A percentile compares a stretch with the other conserved stretches of the same genome.
Evolutionary conservation across 2,797 vertebrate genomes (phyloP).

Genomic region (Petrocephalus schoutedeni): DNA sequence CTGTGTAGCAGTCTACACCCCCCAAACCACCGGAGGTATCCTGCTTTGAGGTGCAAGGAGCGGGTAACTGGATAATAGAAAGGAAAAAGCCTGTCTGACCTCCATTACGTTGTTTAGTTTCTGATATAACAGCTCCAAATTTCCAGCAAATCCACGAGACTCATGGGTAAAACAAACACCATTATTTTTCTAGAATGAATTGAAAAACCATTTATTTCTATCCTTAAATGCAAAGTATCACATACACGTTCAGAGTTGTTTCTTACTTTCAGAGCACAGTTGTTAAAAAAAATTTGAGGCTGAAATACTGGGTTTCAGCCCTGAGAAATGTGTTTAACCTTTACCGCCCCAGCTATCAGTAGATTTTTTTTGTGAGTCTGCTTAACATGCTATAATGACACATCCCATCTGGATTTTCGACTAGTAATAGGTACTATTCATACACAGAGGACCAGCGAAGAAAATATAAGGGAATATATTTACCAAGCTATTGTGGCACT

Average conservation of each 20-base stretch:
- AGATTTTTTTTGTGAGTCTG: not conserved
- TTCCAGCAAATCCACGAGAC: not conserved
- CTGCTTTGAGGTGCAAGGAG: not conserved
- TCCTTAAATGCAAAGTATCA: not conserved
- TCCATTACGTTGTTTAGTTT: not conserved
- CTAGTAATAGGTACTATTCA: constrained; percentile 24
- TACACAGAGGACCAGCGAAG: constrained; percentile 4
- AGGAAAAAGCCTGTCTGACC: not conserved
- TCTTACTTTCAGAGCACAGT: not conserved
- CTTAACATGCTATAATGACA: constrained; percentile 1
- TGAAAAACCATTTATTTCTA: not conserved
- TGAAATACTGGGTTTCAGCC: not conserved
- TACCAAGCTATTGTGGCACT: not conserved
- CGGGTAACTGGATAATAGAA: not conserved
- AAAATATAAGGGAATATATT: constrained; percentile 5
- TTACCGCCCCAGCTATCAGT: not conserved
- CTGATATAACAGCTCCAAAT: not conserved
- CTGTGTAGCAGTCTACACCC: not conserved
- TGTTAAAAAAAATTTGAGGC: not conserved
- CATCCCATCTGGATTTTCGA: constrained; percentile 38
- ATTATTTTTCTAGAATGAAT: not conserved
- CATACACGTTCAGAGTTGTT: not conserved
- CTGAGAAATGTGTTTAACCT: not conserved
- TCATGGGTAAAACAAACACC: not conserved
- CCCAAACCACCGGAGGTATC: not conserved